Evolutionary conservation across 2,113 vertebrate species (phyloP).

Genomic region (Rostratula benghalensis): DNA sequence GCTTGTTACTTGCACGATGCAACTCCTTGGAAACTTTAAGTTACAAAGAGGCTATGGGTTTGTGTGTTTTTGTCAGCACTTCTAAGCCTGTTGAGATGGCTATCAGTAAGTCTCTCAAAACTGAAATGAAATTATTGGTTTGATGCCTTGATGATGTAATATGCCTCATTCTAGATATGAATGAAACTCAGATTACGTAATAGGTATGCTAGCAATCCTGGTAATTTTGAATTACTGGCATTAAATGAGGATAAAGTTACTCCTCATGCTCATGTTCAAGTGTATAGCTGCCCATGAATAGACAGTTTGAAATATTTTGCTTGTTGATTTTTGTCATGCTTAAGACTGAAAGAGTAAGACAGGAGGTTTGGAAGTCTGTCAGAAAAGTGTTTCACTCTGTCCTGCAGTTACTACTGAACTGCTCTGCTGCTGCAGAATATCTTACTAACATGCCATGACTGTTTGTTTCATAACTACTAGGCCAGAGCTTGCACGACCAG

Average conservation of each 20-base stretch:
- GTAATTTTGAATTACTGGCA: neutral
- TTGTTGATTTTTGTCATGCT: neutral
- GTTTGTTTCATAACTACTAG: constrained; percentile 67
- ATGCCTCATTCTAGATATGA: neutral
- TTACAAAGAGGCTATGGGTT: accelerated
- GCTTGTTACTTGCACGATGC: neutral
- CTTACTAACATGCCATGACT: neutral
- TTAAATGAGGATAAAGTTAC: neutral
- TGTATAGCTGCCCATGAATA: neutral
- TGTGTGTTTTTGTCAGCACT: neutral
- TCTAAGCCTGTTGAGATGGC: neutral
- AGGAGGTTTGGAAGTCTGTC: neutral
- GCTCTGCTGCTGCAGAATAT: neutral
- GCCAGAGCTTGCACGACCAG: constrained; percentile 92
- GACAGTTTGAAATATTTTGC: neutral
- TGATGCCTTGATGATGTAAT: neutral
- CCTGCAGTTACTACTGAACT: neutral
- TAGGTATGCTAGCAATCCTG: neutral
- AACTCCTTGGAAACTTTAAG: neutral
- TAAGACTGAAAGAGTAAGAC: neutral
- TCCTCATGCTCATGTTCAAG: neutral
- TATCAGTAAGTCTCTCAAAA: neutral
- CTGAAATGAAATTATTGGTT: neutral
- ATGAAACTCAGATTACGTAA: neutral
- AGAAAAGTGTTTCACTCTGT: neutral